Evolutionary conservation across 2,797 vertebrate species (phyloP).

Genomic region (Etheostoma nigrum): DNA sequence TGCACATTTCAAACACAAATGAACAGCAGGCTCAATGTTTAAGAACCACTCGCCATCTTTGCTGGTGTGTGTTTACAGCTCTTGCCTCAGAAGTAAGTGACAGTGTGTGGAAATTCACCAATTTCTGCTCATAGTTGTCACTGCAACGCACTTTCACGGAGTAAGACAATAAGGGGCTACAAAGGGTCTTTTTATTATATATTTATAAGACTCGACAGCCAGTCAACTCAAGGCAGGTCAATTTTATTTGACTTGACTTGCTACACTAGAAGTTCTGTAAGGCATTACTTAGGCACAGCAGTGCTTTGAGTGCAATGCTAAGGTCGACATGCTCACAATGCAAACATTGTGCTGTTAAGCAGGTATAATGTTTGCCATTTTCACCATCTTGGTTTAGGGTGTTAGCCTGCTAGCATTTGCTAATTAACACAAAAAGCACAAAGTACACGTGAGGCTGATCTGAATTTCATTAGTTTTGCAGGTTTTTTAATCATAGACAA

Average conservation of each 20-base stretch:
- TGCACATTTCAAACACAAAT: constrained; percentile 7
- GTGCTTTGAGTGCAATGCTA: not conserved
- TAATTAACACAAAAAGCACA: not conserved
- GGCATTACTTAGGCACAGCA: not conserved
- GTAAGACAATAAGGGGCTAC: not conserved
- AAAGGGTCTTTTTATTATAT: not conserved
- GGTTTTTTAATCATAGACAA: not conserved
- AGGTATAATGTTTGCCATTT: not conserved
- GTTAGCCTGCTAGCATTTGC: not conserved
- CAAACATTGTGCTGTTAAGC: not conserved
- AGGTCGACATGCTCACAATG: not conserved
- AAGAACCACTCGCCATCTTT: not conserved
- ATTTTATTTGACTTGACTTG: not conserved
- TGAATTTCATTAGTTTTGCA: not conserved
- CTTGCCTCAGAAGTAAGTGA: constrained; percentile 2
- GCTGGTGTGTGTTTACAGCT: constrained; percentile 4
- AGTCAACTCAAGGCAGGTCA: not conserved
- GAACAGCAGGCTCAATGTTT: constrained; percentile 17
- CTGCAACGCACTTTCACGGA: not conserved
- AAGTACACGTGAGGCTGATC: not conserved
- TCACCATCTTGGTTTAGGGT: not conserved
- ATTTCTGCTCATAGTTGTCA: constrained; percentile 10
- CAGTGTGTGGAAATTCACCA: constrained; percentile 8
- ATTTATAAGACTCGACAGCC: not conserved
- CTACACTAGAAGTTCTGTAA: not conserved